phyloP scores from a whole-genome alignment of 2,888 invertebrate species.

The Polietes domitor region DNA sequence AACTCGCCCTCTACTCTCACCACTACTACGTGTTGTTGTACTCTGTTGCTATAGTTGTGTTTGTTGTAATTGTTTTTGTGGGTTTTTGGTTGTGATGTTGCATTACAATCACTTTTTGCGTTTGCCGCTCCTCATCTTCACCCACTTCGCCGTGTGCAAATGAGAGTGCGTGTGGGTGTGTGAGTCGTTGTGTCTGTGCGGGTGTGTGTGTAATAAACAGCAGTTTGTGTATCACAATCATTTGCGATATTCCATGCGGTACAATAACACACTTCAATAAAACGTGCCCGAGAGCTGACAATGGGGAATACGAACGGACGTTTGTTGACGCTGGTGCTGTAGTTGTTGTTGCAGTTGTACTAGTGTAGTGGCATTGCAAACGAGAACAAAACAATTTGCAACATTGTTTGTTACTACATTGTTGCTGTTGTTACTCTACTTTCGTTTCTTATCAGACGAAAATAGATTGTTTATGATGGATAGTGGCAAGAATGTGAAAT shows the following conservation, averaged over 20 bases:
- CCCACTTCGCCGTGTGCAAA: neutral
- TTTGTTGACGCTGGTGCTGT: neutral
- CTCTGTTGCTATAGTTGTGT: neutral
- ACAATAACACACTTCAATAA: constrained; percentile 65
- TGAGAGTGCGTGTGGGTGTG: neutral
- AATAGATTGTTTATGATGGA: constrained; percentile 60
- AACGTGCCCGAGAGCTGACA: constrained; percentile 63
- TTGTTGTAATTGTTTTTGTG: constrained; percentile 35
- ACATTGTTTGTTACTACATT: constrained; percentile 50
- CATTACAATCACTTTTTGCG: constrained; percentile 30
- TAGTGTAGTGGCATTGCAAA: neutral
- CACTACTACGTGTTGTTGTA: neutral
- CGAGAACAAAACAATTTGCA: constrained; percentile 54
- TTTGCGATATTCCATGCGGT: constrained; percentile 60
- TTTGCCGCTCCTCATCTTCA: neutral
- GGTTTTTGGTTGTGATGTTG: constrained; percentile 20
- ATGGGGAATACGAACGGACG: constrained; percentile 48
- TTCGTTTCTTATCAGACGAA: constrained; percentile 48
- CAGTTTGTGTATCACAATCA: constrained; percentile 43
- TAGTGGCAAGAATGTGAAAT: constrained; percentile 21
- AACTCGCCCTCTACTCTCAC: neutral
- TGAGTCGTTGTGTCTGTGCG: neutral
- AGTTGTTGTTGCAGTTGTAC: neutral
- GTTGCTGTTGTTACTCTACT: neutral
- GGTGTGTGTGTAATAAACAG: neutral